These are phyloP conservation scores for Rhea pennata DNA, from an alignment of 2,113 vertebrate species.

Conservation along the genomic window DNA sequence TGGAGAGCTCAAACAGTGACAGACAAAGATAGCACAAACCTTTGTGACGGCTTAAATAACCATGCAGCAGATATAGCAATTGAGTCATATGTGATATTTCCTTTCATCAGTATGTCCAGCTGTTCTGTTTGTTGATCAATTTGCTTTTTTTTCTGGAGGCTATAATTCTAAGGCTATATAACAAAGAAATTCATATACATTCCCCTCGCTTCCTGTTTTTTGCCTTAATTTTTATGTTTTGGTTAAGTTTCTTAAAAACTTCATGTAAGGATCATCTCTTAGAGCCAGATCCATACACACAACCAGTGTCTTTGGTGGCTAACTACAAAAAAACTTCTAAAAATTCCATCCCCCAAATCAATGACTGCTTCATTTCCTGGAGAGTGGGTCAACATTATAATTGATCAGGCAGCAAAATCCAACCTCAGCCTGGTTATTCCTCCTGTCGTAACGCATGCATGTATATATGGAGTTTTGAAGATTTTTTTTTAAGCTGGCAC, in stretches of 20 bases:
- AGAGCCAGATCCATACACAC: background rate
- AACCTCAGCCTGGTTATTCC: too few species aligned
- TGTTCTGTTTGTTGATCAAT: background rate
- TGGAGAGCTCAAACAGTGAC: conserved; percentile 15
- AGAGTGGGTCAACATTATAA: background rate
- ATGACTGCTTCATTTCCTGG: background rate
- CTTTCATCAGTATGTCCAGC: background rate
- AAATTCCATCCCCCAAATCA: background rate
- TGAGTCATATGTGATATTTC: background rate
- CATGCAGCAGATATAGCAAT: background rate
- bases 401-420: background rate
- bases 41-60: conserved; percentile 27
- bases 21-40: conserved; percentile 34
- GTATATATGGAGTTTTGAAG: too few species aligned
- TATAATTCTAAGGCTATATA: background rate
- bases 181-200: background rate
- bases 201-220: background rate
- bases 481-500: accelerated
- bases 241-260: background rate
- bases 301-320: background rate
- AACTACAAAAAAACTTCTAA: background rate
- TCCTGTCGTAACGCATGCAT: too few species aligned
- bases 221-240: background rate
- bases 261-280: background rate
- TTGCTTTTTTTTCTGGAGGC: background rate